phyloP scores from a whole-genome alignment of 2,113 vertebrate genomes.

The Nannobrachium achirus region DNA sequence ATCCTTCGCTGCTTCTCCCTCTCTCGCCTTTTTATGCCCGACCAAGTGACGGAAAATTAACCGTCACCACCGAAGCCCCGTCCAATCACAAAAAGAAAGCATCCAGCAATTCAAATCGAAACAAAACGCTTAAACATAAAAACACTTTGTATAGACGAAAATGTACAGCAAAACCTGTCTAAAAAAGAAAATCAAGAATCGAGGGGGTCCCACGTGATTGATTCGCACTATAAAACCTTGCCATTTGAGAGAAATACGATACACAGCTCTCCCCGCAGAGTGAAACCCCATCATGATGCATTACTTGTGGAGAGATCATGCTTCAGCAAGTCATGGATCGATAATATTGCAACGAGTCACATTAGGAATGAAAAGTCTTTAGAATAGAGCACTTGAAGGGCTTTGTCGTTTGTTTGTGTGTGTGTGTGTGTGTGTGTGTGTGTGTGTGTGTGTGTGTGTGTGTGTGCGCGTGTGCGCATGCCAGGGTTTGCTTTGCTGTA shows the following conservation, averaged over 20 bases:
- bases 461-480: background rate
- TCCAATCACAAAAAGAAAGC: conserved; percentile 44
- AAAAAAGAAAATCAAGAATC: conserved; percentile 21
- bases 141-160: conserved; percentile 30
- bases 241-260: conserved; percentile 11
- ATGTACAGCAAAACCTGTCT: conserved; percentile 39
- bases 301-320: conserved; percentile 45
- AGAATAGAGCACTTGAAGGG: conserved; percentile 6
- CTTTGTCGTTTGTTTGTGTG: background rate
- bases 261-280: conserved; percentile 33
- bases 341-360: conserved; percentile 49
- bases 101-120: conserved; percentile 66
- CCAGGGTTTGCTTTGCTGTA: conserved; percentile 25
- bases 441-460: conserved; percentile 9
- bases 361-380: conserved; percentile 46
- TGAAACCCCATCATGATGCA: conserved; percentile 20
- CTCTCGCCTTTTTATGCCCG: conserved; percentile 40
- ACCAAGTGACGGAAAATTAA: conserved; percentile 47
- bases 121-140: conserved; percentile 40
- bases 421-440: conserved; percentile 1
- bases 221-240: conserved; percentile 23
- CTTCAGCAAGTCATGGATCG: conserved; percentile 46
- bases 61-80: conserved; percentile 36
- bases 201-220: conserved; percentile 49
- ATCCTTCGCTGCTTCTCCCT: background rate